Evolutionary conservation across 2,888 invertebrate genomes (phyloP).

Genomic region (Synergus gifuensis): DNA sequence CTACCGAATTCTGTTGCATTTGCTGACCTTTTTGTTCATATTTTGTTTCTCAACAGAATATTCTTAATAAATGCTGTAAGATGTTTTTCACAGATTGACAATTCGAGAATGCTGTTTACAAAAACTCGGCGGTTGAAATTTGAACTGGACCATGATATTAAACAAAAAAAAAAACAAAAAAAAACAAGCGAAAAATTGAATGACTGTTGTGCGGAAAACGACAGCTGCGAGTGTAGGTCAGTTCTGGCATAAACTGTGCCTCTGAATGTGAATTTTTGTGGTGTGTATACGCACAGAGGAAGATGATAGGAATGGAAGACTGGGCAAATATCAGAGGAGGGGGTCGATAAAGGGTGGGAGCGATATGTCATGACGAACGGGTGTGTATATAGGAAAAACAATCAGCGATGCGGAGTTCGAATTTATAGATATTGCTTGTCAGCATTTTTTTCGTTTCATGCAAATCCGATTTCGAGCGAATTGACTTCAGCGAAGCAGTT

Average conservation of each 20-base stretch:
- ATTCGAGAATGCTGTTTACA: not conserved
- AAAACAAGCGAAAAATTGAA: not conserved
- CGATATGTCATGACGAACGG: conserved; percentile 45
- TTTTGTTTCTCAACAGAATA: not conserved
- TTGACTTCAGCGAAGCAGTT: conserved; percentile 44
- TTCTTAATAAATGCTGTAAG: not conserved
- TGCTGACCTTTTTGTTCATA: not conserved
- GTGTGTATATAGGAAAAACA: conserved; percentile 54
- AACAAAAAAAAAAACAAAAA: not conserved
- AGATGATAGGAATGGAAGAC: conserved; percentile 31
- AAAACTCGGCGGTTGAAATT: not conserved
- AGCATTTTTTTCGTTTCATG: conserved; percentile 53
- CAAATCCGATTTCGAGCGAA: conserved; percentile 53
- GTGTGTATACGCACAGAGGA: conserved; percentile 7
- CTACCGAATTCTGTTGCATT: not conserved
- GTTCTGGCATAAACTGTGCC: not conserved
- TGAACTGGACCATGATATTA: not conserved
- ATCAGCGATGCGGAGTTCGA: conserved; percentile 52
- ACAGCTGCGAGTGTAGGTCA: conserved; percentile 18
- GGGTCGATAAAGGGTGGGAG: not conserved
- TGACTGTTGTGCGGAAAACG: conserved; percentile 9
- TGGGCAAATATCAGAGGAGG: not conserved
- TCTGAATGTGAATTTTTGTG: conserved; percentile 18
- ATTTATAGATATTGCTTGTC: conserved; percentile 58
- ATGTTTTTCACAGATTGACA: not conserved